These are phyloP conservation scores for Rhinophrynus dorsalis DNA, from an alignment of 2,797 vertebrate species.

Conservation along the genomic window DNA sequence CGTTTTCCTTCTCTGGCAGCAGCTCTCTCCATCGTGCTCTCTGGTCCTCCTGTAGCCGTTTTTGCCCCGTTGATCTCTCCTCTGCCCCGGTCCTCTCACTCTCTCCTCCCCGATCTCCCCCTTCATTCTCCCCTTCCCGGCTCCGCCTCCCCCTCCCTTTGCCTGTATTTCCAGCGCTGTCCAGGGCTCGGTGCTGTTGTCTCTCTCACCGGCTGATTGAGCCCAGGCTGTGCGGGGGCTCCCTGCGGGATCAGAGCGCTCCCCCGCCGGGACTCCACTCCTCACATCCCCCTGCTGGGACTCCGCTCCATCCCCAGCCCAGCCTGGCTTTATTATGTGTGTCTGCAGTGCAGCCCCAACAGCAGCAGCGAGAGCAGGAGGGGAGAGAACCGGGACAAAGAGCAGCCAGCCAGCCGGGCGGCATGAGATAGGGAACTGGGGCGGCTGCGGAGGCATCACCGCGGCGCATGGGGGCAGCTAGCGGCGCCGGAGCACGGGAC, in stretches of 20 bases:
- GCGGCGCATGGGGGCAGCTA: slow-evolving; percentile 54
- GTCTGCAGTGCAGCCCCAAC: slow-evolving; percentile 87
- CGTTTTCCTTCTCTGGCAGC: no score
- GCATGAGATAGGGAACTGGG: slow-evolving; percentile 73
- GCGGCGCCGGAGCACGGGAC: slow-evolving; percentile 58
- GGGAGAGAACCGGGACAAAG: slow-evolving; percentile 98
- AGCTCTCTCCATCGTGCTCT: no score
- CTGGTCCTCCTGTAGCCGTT: neutral
- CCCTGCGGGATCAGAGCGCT: slow-evolving; percentile 99
- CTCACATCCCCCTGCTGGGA: slow-evolving; percentile 98
- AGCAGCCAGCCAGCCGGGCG: slow-evolving; percentile 87
- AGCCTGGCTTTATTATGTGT: slow-evolving; percentile 98
- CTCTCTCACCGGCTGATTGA: slow-evolving; percentile 84
- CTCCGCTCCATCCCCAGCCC: slow-evolving; percentile 91
- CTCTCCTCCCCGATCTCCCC: neutral
- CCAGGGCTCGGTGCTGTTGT: slow-evolving; percentile 96
- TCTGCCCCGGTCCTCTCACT: no score
- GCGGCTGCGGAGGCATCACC: slow-evolving; percentile 25
- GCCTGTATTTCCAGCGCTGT: slow-evolving; percentile 78
- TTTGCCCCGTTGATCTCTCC: neutral
- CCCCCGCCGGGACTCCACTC: slow-evolving; percentile 99
- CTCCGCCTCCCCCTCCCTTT: slow-evolving; percentile 14
- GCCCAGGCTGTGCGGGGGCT: slow-evolving; percentile 98
- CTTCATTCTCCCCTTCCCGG: neutral
- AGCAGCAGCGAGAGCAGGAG: slow-evolving; percentile 95